Conservation (phyloP, 1,140 invertebrate species). For the Leptestheria dahalacensis region DNA sequence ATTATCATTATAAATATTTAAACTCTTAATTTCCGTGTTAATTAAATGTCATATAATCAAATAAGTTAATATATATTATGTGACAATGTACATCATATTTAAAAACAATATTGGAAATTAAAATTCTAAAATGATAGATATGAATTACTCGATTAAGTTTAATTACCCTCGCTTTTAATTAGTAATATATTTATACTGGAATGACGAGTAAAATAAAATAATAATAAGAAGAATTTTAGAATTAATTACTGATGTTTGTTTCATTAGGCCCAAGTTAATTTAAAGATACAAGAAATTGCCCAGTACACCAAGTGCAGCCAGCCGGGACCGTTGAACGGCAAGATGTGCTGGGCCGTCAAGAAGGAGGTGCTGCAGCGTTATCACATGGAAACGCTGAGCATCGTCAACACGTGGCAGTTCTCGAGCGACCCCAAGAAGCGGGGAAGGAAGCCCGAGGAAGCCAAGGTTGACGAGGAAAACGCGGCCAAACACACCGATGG, state of each 20-base stretch:
- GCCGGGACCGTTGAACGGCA: slow-evolving; percentile 36
- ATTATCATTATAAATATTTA: too few relatives aligned
- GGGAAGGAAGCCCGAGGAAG: background rate
- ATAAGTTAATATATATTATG: too few relatives aligned
- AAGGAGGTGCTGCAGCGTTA: slow-evolving; percentile 40
- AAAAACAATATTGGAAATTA: slow-evolving; percentile 19
- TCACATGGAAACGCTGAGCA: slow-evolving; percentile 32
- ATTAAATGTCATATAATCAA: too few relatives aligned
- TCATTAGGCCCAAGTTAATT: slow-evolving; percentile 31
- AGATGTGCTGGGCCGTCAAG: slow-evolving; percentile 49
- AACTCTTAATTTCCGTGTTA: too few relatives aligned
- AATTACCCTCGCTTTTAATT: too few relatives aligned
- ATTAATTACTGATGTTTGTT: background rate
- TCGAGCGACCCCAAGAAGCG: slow-evolving; percentile 8
- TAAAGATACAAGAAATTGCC: slow-evolving; percentile 44
- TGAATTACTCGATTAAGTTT: too few relatives aligned
- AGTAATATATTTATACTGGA: too few relatives aligned
- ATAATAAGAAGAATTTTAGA: too few relatives aligned
- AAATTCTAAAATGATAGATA: too few relatives aligned
- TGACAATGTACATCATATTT: too few relatives aligned
- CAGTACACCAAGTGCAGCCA: slow-evolving; percentile 39
- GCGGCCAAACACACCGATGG: background rate
- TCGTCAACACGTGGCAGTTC: slow-evolving; percentile 33
- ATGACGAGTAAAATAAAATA: too few relatives aligned
- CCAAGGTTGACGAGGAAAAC: slow-evolving; percentile 2